phyloP scores from a whole-genome alignment of 2,888 invertebrate genomes.

The Hirudinaria manillensis region DNA sequence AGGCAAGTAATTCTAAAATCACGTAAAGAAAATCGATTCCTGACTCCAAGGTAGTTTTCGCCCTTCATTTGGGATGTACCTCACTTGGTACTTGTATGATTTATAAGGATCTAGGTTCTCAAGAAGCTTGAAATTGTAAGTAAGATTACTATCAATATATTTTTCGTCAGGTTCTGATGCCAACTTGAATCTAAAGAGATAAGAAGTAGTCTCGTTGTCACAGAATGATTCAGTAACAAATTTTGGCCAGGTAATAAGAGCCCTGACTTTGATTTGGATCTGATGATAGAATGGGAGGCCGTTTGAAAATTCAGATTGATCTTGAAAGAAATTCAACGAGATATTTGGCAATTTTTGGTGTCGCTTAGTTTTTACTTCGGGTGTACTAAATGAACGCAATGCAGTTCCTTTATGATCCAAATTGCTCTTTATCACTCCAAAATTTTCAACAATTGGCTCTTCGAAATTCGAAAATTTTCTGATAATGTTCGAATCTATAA shows the following conservation, averaged over 20 bases:
- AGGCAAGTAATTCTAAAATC: no score
- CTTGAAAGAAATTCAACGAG: not conserved
- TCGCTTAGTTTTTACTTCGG: conserved; percentile 13
- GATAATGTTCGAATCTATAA: no score
- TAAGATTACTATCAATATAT: conserved; percentile 17
- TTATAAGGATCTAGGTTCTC: conserved; percentile 31
- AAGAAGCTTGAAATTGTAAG: conserved; percentile 31
- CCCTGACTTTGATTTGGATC: conserved; percentile 30
- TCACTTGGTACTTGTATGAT: conserved; percentile 35
- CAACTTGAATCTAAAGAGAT: conserved; percentile 23
- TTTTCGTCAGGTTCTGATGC: not conserved
- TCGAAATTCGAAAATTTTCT: no score
- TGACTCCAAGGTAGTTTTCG: conserved; percentile 20
- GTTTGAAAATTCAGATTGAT: not conserved
- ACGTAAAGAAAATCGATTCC: not conserved
- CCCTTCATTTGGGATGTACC: conserved; percentile 18
- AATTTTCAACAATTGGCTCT: no score
- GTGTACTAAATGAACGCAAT: not conserved
- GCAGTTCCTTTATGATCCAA: no score
- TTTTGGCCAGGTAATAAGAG: conserved; percentile 35
- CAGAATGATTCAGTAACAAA: not conserved
- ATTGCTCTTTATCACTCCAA: no score
- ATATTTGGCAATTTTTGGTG: conserved; percentile 8
- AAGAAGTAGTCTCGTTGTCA: not conserved
- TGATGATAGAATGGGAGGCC: not conserved